phyloP scores from a whole-genome alignment of 2,888 invertebrate genomes.

The Sphaeridia pumilis region DNA sequence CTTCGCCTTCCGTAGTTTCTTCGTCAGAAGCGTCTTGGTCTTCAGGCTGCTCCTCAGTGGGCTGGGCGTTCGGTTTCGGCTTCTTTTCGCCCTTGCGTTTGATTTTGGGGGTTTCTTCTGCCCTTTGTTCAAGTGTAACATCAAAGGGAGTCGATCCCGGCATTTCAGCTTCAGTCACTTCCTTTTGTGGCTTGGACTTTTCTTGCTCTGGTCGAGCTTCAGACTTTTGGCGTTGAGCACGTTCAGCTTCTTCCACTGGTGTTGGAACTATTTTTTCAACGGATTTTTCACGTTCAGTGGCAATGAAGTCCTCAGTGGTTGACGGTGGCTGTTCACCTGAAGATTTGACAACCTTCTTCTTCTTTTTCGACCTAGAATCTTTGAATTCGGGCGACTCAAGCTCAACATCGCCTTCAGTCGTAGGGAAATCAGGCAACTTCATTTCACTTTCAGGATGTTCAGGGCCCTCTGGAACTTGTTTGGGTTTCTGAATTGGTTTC shows the following conservation, averaged over 20 bases:
- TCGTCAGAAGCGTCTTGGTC: no score
- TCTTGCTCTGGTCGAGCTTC: no score
- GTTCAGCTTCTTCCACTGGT: not conserved
- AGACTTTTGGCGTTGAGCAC: no score
- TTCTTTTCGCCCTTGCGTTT: conserved; percentile 4
- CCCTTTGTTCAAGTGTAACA: no score
- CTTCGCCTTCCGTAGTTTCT: no score
- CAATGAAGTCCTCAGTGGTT: not conserved
- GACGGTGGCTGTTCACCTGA: not conserved
- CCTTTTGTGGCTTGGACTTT: no score
- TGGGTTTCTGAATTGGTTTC: not conserved
- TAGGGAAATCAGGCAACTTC: not conserved
- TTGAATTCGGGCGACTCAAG: not conserved
- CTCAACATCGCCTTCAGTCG: not conserved
- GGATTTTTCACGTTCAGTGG: not conserved
- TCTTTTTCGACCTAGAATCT: not conserved
- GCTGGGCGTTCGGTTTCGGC: not conserved
- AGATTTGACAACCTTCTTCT: not conserved
- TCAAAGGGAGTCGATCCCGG: no score
- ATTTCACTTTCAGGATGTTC: not conserved
- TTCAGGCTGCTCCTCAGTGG: no score
- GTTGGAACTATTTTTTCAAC: not conserved
- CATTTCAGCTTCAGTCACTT: not conserved
- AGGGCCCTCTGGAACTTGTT: not conserved
- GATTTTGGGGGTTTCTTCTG: conserved; percentile 6